Evolutionary conservation across 1,140 invertebrate genomes (phyloP), one percentile per base, ranked within the genome.

Genomic region (Scaptomyza hsui): DNA sequence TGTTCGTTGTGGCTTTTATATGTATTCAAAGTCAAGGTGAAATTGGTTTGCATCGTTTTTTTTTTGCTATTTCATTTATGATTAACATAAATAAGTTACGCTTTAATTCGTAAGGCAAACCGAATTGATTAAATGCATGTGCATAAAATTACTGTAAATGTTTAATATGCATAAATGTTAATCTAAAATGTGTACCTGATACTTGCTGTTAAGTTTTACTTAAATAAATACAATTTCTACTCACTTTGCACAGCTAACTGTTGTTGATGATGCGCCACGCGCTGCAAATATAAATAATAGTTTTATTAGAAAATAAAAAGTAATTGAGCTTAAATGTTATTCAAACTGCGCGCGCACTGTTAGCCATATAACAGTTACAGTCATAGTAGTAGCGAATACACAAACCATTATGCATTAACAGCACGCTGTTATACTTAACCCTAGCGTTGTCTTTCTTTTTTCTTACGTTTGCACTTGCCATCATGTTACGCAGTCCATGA

Each of bases 231-330:
- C 57, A 39, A 48, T 42, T 39, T 18, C 21, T 79, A 91, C 94
- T 95, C 89, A 95, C 94, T 93, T 91, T 94, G 93, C 32, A 94
- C 91, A 59, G 94, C 92, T 72, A 92, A 70, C 71, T 94, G 93
- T 72, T 94, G 92, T 72, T 95, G 94, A 86, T 95, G 94, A 42
- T 93, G 93, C 62, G 93, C 93, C 75, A 93, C 93, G 91, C 93
- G 94, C 94, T 95, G 93, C 59, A 94, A 94, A 49, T 15, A 81
- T 67, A 72, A 42, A 68, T 18, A 45, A 18, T n/a, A 44, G 41
- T 37, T 49, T 13, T 18, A 16, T 55, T 10, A 49, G 21, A 41
- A 13, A 61, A 19, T 18, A 44, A 41, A 21, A 48, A 15, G 16
- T 24, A 24, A 6, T 35, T 13, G 3, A 39, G n/a, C n/a, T n/a